Conservation (phyloP, 1,140 invertebrate genomes). For the Atta cephalotes region DNA sequence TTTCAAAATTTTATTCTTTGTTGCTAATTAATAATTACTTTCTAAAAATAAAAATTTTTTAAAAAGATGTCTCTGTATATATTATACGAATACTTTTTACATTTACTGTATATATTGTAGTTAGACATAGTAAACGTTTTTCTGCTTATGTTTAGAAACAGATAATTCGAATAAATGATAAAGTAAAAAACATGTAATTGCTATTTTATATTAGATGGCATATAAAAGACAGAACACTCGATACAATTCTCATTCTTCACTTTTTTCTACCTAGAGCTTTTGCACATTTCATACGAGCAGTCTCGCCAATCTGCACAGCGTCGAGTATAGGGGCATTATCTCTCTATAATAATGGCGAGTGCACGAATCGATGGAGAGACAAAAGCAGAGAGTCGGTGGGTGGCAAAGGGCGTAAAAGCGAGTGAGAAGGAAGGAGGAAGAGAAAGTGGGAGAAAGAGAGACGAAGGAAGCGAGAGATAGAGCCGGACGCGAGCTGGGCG, state of each 20-base stretch:
- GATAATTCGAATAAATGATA: no score
- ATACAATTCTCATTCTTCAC: not conserved
- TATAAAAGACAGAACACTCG: not conserved
- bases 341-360: slow-evolving; percentile 70
- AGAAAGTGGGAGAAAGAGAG: slow-evolving; percentile 34
- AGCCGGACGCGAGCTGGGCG: slow-evolving; percentile 63
- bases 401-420: slow-evolving; percentile 48
- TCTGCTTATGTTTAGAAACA: no score
- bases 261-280: slow-evolving; percentile 54
- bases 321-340: slow-evolving; percentile 69
- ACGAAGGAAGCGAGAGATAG: slow-evolving; percentile 26
- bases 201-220: not conserved
- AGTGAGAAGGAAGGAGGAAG: not conserved
- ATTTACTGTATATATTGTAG: no score
- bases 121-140: no score
- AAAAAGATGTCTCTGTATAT: no score
- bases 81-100: no score
- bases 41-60: no score
- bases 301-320: slow-evolving; percentile 44
- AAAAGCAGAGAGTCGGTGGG: slow-evolving; percentile 52
- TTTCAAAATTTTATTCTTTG: no score
- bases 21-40: no score
- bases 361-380: slow-evolving; percentile 73
- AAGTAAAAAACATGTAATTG: not conserved
- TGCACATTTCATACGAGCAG: slow-evolving; percentile 49